These are phyloP conservation scores for Drosophila tristis DNA, from an alignment of 1,140 invertebrate genomes.

Conservation along the genomic window DNA sequence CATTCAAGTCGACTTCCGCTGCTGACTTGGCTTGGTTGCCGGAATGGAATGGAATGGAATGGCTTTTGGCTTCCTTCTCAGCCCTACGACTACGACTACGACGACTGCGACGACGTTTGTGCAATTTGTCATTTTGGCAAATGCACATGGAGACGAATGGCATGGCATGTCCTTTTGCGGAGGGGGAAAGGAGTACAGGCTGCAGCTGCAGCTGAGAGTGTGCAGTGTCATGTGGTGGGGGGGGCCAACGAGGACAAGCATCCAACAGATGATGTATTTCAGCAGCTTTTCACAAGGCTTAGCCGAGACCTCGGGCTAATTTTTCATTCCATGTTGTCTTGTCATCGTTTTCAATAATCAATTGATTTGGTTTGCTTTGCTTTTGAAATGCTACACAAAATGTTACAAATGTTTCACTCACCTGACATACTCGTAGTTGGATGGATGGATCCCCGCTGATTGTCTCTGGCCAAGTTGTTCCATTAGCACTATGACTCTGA, in stretches of 20 bases:
- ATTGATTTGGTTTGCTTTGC: constrained; percentile 4
- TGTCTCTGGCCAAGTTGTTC: too few species aligned
- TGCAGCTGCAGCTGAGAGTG: constrained; percentile 29
- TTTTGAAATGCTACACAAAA: neutral
- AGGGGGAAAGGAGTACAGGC: constrained; percentile 7
- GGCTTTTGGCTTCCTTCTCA: constrained; percentile 36
- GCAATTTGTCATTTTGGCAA: constrained; percentile 80
- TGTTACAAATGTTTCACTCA: too few species aligned
- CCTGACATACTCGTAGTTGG: too few species aligned
- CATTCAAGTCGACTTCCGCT: constrained; percentile 77
- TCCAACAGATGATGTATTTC: constrained; percentile 49
- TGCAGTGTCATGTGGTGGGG: constrained; percentile 35
- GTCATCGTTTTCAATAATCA: constrained; percentile 17
- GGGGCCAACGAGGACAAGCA: constrained; percentile 9
- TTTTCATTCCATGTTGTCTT: constrained; percentile 23
- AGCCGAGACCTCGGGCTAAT: constrained; percentile 21
- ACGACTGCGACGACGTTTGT: constrained; percentile 51
- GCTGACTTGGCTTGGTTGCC: constrained; percentile 37
- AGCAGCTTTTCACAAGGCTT: constrained; percentile 49
- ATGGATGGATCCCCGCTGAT: too few species aligned
- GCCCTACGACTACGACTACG: neutral
- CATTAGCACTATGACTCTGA: too few species aligned
- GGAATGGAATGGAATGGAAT: constrained; percentile 50
- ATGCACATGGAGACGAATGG: constrained; percentile 72
- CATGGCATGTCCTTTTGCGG: constrained; percentile 40